Percentiles rank a stretch among this genome's conserved stretches.
These are phyloP conservation scores for Drosophila teissieri DNA, from an alignment of 1,140 invertebrate species.

Conservation along the genomic window DNA sequence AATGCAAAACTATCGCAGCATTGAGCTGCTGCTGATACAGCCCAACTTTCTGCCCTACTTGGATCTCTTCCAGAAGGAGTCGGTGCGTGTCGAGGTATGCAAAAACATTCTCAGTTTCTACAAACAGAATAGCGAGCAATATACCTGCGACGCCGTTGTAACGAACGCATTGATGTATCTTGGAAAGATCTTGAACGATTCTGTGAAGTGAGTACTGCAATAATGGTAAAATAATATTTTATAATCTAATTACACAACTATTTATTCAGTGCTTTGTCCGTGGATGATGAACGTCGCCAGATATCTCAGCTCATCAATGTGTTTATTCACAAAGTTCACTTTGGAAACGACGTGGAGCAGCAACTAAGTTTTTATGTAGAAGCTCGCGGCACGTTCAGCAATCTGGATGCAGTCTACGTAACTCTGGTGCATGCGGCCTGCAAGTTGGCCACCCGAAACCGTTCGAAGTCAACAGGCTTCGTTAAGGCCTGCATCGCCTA, in stretches of 20 bases:
- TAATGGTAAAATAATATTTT: no score
- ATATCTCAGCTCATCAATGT: constrained; percentile 93
- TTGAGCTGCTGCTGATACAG: constrained; percentile 84
- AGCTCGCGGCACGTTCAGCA: constrained; percentile 93
- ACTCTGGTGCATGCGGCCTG: constrained; percentile 95
- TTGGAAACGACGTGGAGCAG: constrained; percentile 94
- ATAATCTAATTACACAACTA: neutral
- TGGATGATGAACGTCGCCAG: constrained; percentile 95
- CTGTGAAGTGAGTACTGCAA: constrained; percentile 90
- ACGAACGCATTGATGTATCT: constrained; percentile 94
- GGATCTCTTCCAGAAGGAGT: constrained; percentile 95
- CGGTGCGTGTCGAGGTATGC: constrained; percentile 92
- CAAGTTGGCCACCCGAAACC: constrained; percentile 90
- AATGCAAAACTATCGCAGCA: constrained; percentile 89
- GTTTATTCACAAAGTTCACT: constrained; percentile 92
- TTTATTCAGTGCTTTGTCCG: constrained; percentile 91
- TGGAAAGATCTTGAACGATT: constrained; percentile 95
- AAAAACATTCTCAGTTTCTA: constrained; percentile 92
- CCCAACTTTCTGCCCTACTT: constrained; percentile 95
- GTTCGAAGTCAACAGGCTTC: constrained; percentile 88
- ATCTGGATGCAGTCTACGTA: constrained; percentile 93
- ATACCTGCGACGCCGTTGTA: constrained; percentile 92
- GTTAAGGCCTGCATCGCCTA: constrained; percentile 97
- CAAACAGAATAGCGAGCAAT: constrained; percentile 85
- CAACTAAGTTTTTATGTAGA: constrained; percentile 97